phyloP scores from a whole-genome alignment of 2,113 vertebrate species.

The Nasalis larvatus region DNA sequence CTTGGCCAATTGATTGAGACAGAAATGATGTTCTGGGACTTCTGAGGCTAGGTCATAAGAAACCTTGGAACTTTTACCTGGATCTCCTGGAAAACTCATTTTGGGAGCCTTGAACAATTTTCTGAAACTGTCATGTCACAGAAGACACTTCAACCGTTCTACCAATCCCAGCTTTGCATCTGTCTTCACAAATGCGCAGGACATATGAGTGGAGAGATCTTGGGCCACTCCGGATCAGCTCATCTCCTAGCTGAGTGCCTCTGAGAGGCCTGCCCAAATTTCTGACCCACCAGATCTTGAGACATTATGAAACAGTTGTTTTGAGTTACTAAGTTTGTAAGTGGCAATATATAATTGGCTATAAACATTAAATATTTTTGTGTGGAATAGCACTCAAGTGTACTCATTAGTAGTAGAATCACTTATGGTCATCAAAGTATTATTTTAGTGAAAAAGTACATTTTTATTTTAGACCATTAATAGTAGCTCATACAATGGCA shows the following conservation, averaged over 20 bases:
- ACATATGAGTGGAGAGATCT: not conserved
- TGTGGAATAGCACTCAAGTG: not conserved
- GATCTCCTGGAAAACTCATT: not conserved
- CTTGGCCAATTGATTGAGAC: not conserved
- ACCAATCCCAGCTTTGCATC: not conserved
- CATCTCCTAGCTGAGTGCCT: not conserved
- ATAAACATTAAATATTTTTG: not conserved
- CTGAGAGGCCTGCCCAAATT: not conserved
- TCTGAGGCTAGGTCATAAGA: not conserved
- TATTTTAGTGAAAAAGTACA: conserved; percentile 15
- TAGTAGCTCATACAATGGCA: not conserved
- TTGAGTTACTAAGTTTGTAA: not conserved
- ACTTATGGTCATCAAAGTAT: not conserved
- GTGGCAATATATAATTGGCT: not conserved
- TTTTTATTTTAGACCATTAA: not conserved
- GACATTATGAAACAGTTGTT: not conserved
- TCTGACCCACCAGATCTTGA: not conserved
- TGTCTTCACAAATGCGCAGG: not conserved
- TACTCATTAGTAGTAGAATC: not conserved
- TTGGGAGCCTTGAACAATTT: not conserved
- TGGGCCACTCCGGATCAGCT: not conserved
- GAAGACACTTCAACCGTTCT: not conserved
- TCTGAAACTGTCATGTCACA: not conserved
- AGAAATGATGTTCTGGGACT: not conserved
- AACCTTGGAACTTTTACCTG: not conserved